Conservation (phyloP, 2,888 invertebrate species). For the Catonia carolina region DNA sequence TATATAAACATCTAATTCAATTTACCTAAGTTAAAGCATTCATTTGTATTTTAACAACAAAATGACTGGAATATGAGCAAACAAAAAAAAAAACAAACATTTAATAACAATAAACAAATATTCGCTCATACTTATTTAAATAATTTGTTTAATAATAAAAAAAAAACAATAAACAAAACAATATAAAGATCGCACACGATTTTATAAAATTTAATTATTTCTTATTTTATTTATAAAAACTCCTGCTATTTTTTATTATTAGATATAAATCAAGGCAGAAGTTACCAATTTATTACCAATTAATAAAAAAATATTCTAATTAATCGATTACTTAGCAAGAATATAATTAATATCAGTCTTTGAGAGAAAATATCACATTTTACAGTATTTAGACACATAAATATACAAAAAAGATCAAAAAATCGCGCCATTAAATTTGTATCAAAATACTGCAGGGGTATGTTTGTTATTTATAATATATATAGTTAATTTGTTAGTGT, state of each 20-base stretch:
- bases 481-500: slow-evolving; percentile 3
- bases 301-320: slow-evolving; percentile 16
- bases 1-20: slow-evolving; percentile 21
- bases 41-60: slow-evolving; percentile 16
- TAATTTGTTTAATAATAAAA: too few relatives aligned
- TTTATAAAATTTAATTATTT: slow-evolving; percentile 12
- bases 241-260: neutral
- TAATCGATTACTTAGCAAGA: too few relatives aligned
- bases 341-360: slow-evolving; percentile 43
- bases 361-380: slow-evolving; percentile 48
- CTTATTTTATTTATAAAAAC: slow-evolving; percentile 13
- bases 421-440: slow-evolving; percentile 21
- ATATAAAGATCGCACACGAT: neutral
- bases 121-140: too few relatives aligned
- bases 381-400: slow-evolving; percentile 22
- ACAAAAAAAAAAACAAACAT: neutral
- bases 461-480: neutral
- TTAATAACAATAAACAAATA: too few relatives aligned
- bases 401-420: slow-evolving; percentile 37
- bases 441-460: slow-evolving; percentile 39
- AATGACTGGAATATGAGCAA: slow-evolving; percentile 22
- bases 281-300: slow-evolving; percentile 11
- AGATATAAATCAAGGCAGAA: slow-evolving; percentile 16
- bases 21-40: slow-evolving; percentile 18
- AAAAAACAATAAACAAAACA: too few relatives aligned